Evolutionary conservation across 2,888 invertebrate species (phyloP).

Genomic region (Caenorhabditis angaria): DNA sequence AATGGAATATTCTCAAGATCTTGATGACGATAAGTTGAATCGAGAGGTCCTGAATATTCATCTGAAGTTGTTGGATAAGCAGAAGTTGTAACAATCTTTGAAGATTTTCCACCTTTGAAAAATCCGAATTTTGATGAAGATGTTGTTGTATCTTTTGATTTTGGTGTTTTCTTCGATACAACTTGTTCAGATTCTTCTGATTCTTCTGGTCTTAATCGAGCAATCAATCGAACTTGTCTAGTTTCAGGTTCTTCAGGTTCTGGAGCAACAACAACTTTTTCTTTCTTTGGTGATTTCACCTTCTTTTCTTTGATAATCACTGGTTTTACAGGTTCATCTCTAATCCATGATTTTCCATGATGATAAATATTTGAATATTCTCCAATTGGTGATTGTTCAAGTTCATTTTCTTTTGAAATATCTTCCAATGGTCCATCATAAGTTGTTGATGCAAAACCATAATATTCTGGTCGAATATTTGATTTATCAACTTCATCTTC

Average conservation of each 20-base stretch:
- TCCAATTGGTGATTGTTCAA: slow-evolving; percentile 20
- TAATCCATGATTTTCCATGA: slow-evolving; percentile 23
- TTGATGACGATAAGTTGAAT: slow-evolving; percentile 13
- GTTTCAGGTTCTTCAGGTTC: slow-evolving; percentile 16
- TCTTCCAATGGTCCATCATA: slow-evolving; percentile 47
- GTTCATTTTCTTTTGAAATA: slow-evolving; percentile 14
- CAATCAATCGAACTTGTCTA: slow-evolving; percentile 12
- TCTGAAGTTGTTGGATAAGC: slow-evolving; percentile 10
- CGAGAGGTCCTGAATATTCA: slow-evolving; percentile 31
- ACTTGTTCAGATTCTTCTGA: slow-evolving; percentile 13
- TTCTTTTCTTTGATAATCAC: neutral
- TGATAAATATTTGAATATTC: slow-evolving; percentile 42
- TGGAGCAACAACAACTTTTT: slow-evolving; percentile 18
- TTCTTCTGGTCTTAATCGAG: slow-evolving; percentile 7
- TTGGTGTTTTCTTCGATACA: slow-evolving; percentile 15
- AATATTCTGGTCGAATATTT: slow-evolving; percentile 16
- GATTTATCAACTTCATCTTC: slow-evolving; percentile 31
- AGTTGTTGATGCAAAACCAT: slow-evolving; percentile 19
- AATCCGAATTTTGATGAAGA: slow-evolving; percentile 12
- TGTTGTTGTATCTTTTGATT: slow-evolving; percentile 9
- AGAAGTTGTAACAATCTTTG: neutral
- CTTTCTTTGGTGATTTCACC: slow-evolving; percentile 1
- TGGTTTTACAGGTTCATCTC: slow-evolving; percentile 1
- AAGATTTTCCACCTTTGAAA: neutral
- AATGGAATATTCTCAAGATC: slow-evolving; percentile 36